Evolutionary conservation across 2,113 vertebrate genomes (phyloP).

Genomic region (Melozone crissalis): DNA sequence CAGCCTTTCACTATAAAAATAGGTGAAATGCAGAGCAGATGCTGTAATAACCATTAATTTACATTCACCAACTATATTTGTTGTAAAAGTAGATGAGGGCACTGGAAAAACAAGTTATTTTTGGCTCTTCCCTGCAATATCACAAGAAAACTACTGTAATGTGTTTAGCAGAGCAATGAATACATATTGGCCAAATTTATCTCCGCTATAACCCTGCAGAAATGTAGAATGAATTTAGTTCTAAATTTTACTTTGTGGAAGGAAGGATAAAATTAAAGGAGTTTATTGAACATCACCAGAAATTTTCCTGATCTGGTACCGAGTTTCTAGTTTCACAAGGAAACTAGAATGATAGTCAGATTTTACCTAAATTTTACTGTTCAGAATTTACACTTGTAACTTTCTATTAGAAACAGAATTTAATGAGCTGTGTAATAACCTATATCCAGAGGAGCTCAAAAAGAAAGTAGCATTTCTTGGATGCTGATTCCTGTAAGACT

Average conservation of each 20-base stretch:
- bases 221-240: constrained; percentile 33
- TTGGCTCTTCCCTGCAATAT: constrained; percentile 5
- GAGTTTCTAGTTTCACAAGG: not conserved
- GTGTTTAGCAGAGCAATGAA: constrained; percentile 50
- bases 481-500: not conserved
- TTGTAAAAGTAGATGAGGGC: constrained; percentile 54
- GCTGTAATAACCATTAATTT: constrained; percentile 68
- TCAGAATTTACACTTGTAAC: not conserved
- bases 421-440: not conserved
- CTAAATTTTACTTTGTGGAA: constrained; percentile 32
- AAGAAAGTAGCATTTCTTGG: not conserved
- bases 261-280: constrained; percentile 8
- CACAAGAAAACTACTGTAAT: constrained; percentile 32
- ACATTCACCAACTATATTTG: constrained; percentile 53
- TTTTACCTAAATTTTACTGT: not conserved
- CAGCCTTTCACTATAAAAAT: constrained; percentile 50
- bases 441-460: not conserved
- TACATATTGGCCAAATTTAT: constrained; percentile 53
- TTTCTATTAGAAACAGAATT: not conserved
- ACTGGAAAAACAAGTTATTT: constrained; percentile 63
- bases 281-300: constrained; percentile 2
- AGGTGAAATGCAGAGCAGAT: constrained; percentile 60
- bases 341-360: not conserved
- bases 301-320: not conserved
- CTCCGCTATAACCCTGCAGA: constrained; percentile 26